phyloP scores from a whole-genome alignment of 2,888 invertebrate genomes.

The Ochlodes sylvanus region DNA sequence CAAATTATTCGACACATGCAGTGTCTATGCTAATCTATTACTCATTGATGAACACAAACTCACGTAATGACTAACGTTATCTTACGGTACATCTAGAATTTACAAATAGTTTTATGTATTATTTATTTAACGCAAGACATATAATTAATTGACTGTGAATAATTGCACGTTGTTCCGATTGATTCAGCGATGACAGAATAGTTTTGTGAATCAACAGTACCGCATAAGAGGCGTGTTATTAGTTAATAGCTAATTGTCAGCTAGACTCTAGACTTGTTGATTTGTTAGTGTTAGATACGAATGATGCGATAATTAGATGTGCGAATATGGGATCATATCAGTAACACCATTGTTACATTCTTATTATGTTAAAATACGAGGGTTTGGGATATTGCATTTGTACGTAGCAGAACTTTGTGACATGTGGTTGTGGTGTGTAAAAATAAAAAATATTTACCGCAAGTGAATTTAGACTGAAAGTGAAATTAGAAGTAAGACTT shows the following conservation, averaged over 20 bases:
- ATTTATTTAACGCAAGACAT: conserved; percentile 30
- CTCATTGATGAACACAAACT: conserved; percentile 20
- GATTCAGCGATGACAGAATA: conserved; percentile 49
- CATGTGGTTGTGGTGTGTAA: no score
- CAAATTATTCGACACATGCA: conserved; percentile 8
- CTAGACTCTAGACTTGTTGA: conserved; percentile 11
- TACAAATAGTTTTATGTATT: conserved; percentile 23
- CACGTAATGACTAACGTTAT: conserved; percentile 18
- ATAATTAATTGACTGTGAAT: conserved; percentile 18
- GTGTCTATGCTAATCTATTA: conserved; percentile 9
- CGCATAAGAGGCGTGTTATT: conserved; percentile 39
- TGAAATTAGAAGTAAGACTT: no score
- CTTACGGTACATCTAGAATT: conserved; percentile 8
- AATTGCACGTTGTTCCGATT: conserved; percentile 38
- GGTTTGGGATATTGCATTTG: no score
- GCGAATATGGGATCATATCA: no score
- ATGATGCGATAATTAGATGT: no score
- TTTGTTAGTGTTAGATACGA: background rate
- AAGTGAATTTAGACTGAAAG: no score
- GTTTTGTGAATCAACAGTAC: conserved; percentile 43
- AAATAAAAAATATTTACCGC: no score
- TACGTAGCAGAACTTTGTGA: no score
- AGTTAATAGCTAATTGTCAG: conserved; percentile 39
- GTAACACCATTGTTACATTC: no score
- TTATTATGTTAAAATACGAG: no score